These are phyloP conservation scores for Erebia palarica DNA, from an alignment of 2,888 invertebrate genomes.

Conservation along the genomic window DNA sequence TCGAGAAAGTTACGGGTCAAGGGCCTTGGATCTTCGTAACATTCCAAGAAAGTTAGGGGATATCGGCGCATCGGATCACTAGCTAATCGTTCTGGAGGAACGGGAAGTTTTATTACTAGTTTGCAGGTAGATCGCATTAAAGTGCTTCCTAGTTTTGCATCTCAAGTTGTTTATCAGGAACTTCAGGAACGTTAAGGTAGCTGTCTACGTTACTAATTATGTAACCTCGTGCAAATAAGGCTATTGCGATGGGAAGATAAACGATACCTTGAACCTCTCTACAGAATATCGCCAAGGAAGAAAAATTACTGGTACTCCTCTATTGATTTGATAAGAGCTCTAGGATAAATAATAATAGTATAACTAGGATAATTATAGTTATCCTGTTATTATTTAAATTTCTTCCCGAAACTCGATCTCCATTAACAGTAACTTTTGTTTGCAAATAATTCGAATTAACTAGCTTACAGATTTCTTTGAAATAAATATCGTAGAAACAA, in stretches of 20 bases:
- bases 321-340: no score
- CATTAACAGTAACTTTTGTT: no score
- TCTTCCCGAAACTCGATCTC: no score
- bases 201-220: not conserved
- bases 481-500: no score
- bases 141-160: constrained; percentile 1
- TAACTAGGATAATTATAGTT: no score
- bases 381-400: no score
- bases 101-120: constrained; percentile 31
- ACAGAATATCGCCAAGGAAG: no score
- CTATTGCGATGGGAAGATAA: not conserved
- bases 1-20: constrained; percentile 67
- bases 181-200: not conserved
- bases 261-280: not conserved
- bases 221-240: not conserved
- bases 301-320: no score
- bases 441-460: no score
- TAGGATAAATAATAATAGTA: no score
- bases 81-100: constrained; percentile 34
- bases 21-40: constrained; percentile 57
- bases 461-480: no score
- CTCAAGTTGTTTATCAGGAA: constrained; percentile 1
- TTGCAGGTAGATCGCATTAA: constrained; percentile 22
- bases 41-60: constrained; percentile 53
- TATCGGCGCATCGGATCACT: constrained; percentile 39